Base-by-base conservation (phyloP, 53 echinoderm and acorn worm genomes). In the Crossaster papposus region DNA sequence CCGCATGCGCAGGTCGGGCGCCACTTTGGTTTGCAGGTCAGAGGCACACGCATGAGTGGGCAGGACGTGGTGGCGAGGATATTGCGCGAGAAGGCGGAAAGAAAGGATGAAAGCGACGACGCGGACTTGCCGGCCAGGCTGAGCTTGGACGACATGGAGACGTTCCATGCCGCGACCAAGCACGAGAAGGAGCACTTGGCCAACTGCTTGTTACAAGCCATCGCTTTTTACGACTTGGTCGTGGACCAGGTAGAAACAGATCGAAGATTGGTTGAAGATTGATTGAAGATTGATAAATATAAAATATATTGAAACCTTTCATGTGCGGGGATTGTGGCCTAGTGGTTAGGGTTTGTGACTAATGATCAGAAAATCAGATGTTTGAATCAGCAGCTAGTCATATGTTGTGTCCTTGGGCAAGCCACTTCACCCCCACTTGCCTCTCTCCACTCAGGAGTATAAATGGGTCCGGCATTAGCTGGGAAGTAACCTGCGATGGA, bases 1-100 rank as follows among this genome's bases (percentile, higher is more conserved):
- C 78, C 93, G 4, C 91, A 92, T 65, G 86, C 81, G 33, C 81
- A 82, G 53, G 89, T 93, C 5, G 95, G 95, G 30, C 94, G 92
- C 24, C 97, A 97, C 89, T 97, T 97, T 89, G 94, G 88, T 31
- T 89, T 97, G 20, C 85, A 94, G 62, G 93, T 97, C 32, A 92
- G 95, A 15, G 83, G 76, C 24, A 93, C 84, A 34, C 93, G 97
- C 35, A 93, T 77, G 88, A 96, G 95, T n/a, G 97, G 95, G 14
- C 95, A 96, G 78, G 81, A 72, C 55, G 35, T 97, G 29, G 94
- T 91, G 0, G 72, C 77, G 28, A 86, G 28, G 14, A 73, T 97
- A 18, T 33, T 97, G 13, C 77, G 81, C 14, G 92, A 93, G 14
- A 88, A 72, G 2, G 29, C 52, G 1, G 87, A 74, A 30, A 44